These are phyloP conservation scores for Cinclus cinclus DNA, from an alignment of 2,113 vertebrate species.

Conservation along the genomic window DNA sequence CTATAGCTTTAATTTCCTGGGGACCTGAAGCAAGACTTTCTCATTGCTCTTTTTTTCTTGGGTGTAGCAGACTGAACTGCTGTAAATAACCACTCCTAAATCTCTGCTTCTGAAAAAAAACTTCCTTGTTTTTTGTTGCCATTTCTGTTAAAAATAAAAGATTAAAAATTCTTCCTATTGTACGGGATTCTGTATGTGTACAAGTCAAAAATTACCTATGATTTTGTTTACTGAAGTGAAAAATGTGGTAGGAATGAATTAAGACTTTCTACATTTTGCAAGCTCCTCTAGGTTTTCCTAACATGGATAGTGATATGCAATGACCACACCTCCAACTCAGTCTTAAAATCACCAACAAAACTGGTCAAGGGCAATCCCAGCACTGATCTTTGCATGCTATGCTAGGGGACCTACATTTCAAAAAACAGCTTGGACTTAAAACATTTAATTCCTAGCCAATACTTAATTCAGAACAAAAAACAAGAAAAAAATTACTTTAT, in stretches of 20 bases:
- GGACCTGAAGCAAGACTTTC: background rate
- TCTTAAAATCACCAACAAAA: background rate
- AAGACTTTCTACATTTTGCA: background rate
- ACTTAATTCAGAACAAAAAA: background rate
- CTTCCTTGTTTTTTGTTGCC: background rate
- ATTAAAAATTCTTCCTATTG: background rate
- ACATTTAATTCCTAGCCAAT: background rate
- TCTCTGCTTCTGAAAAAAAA: background rate
- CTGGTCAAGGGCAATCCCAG: background rate
- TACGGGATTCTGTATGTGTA: background rate
- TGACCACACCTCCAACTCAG: background rate
- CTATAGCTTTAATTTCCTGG: background rate
- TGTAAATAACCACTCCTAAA: background rate
- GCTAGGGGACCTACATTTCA: background rate
- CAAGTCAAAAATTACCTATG: background rate
- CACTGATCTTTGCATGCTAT: background rate
- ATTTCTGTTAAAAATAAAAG: background rate
- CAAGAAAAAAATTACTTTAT: background rate
- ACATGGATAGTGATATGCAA: background rate
- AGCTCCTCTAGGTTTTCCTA: background rate
- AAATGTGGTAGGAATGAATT: background rate
- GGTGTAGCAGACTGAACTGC: background rate
- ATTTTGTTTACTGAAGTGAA: background rate
- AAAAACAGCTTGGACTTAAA: background rate
- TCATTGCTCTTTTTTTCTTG: background rate